phyloP scores from a whole-genome alignment of 2,113 vertebrate species.

The Rattus rattus region DNA sequence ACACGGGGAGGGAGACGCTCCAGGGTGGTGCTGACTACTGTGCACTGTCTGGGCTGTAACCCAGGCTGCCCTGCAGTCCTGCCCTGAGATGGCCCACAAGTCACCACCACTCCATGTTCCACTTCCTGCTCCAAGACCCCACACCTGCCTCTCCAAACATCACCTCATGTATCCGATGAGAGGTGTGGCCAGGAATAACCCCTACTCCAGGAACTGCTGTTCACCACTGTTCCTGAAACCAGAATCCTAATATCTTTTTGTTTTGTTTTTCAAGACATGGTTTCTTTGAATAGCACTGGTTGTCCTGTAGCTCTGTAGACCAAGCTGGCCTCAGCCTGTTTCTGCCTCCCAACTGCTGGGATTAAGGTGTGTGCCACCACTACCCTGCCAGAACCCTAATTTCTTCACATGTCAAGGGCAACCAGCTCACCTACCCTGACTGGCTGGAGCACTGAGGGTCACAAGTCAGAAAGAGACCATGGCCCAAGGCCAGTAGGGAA shows the following conservation, averaged over 20 bases:
- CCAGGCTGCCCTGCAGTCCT: background rate
- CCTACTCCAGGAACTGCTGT: background rate
- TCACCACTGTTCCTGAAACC: background rate
- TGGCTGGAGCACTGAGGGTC: background rate
- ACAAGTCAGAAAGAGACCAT: background rate
- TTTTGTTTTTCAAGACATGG: background rate
- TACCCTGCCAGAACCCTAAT: background rate
- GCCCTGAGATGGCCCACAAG: background rate
- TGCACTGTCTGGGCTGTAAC: background rate
- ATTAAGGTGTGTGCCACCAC: background rate
- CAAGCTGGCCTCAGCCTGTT: background rate
- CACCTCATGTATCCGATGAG: background rate
- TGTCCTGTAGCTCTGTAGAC: background rate
- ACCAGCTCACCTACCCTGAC: background rate
- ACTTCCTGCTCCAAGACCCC: background rate
- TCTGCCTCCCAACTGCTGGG: background rate
- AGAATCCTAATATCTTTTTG: background rate
- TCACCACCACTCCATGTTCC: background rate
- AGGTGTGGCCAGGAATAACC: background rate
- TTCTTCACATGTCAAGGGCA: slow-evolving; percentile 17
- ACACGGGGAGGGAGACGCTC: background rate
- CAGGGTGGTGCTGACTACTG: background rate
- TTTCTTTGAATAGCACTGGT: background rate
- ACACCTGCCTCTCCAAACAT: background rate
- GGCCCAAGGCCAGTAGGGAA: background rate